Conservation (phyloP, 1,140 invertebrate species). For the Trachymyrmex cornetzi region DNA sequence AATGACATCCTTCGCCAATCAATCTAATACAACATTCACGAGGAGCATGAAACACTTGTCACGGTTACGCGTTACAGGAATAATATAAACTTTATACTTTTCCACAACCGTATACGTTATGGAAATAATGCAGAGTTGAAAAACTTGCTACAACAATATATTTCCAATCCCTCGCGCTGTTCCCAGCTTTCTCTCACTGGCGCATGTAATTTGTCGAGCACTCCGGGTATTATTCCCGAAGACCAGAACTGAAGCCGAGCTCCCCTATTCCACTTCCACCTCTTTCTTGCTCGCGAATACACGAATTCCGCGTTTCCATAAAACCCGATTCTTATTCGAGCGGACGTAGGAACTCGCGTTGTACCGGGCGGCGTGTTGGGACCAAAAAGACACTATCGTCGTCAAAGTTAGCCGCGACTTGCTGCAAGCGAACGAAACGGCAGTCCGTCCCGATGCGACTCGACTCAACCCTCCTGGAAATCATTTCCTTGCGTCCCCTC, state of each 20-base stretch:
- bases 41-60: background rate
- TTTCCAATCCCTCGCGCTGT: background rate
- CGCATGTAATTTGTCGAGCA: conserved; percentile 33
- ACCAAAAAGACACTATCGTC: conserved; percentile 33
- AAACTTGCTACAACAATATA: conserved; percentile 26
- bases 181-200: conserved; percentile 21
- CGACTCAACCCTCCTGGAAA: conserved; percentile 10
- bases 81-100: conserved; percentile 15
- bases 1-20: background rate
- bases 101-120: background rate
- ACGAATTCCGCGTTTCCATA: conserved; percentile 64
- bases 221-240: conserved; percentile 27
- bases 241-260: background rate
- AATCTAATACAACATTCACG: background rate
- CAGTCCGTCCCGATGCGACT: conserved; percentile 34
- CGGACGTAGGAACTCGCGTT: background rate
- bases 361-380: background rate
- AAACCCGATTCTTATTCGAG: conserved; percentile 70
- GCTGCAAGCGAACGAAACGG: conserved; percentile 36
- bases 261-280: background rate
- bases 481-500: background rate
- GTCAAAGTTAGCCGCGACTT: conserved; percentile 60
- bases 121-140: conserved; percentile 16
- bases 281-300: background rate
- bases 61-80: background rate